phyloP scores from a whole-genome alignment of 2,888 invertebrate genomes.

The Apamea epomidion region DNA sequence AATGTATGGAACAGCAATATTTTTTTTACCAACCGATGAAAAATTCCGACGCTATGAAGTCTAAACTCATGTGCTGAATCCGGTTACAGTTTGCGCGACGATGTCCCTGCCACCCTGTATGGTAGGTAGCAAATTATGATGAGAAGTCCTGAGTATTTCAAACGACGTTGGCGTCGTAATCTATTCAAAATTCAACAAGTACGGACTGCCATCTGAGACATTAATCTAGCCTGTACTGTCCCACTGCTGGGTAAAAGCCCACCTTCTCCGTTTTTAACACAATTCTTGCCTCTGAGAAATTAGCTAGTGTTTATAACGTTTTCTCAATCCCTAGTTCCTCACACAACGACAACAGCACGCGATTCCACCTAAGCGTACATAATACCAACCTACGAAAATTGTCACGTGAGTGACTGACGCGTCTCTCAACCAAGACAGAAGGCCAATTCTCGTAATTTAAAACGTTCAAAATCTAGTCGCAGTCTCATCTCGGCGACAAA shows the following conservation, averaged over 20 bases:
- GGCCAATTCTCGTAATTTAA: too few relatives aligned
- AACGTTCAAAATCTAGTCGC: too few relatives aligned
- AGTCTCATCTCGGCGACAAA: too few relatives aligned
- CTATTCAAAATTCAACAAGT: neutral
- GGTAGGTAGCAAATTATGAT: neutral
- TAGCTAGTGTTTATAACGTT: neutral
- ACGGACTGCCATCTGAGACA: neutral
- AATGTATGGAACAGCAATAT: too few relatives aligned
- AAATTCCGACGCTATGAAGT: too few relatives aligned
- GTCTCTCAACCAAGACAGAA: neutral
- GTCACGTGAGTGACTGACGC: neutral
- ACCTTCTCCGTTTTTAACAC: neutral
- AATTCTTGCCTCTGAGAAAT: neutral
- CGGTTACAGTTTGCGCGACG: too few relatives aligned
- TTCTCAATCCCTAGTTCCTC: neutral
- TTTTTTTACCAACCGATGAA: too few relatives aligned
- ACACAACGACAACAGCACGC: neutral
- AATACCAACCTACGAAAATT: conserved; percentile 17
- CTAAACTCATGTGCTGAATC: too few relatives aligned
- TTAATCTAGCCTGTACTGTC: neutral
- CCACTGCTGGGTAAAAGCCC: neutral
- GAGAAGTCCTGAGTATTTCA: neutral
- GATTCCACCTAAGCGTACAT: neutral
- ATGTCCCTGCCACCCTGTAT: too few relatives aligned
- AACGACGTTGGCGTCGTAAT: neutral